Evolutionary conservation across 1,140 invertebrate species (phyloP), one percentile per base, ranked within the genome.

Genomic region (Leptinotarsa defecta): DNA sequence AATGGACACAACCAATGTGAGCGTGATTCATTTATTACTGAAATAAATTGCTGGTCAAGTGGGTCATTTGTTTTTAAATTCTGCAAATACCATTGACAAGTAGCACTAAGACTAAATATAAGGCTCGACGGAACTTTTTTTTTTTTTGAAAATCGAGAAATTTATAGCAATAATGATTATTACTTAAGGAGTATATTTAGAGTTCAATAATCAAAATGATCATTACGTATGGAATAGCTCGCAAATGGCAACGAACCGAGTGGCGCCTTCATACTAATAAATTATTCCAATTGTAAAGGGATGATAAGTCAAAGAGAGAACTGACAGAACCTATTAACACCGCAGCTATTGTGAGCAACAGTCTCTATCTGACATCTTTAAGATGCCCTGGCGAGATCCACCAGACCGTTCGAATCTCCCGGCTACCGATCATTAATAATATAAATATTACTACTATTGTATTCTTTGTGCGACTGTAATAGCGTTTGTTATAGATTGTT

Each of bases 291-390:
- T 74, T 75, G 73, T 78, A 74, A 69, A 76, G 77, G 77, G 76
- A 78, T 80, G 76, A 77, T 79, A 78, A 80, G 73, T 80, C 74
- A 62, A 74, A 78, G 73, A 71, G 71, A 72, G 71, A 77, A 69
- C 81, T 83, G 82, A 83, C 82, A 82, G 82, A 82, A 79, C 81
- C 79, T 81, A 82, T 83, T 83, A 83, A 78, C 81, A 78, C 80
- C 74, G 71, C 64, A 70, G 74, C 72, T 77, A 73, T 77, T 74
- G 75, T 77, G 71, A 71, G 67, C 77, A 74, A 79, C 76, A 79
- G 73, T 76, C 57, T 72, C 75, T 77, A 75, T 79, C 77, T 71
- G 70, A 76, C 77, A 77, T 79, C 73, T 71, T 72, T 49, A 69
- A 78, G 52, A 76, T 76, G 68, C 76, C 81, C 78, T 71, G 75